Evolutionary conservation across 2,888 invertebrate species (phyloP).

Genomic region (Epinotia bilunana): DNA sequence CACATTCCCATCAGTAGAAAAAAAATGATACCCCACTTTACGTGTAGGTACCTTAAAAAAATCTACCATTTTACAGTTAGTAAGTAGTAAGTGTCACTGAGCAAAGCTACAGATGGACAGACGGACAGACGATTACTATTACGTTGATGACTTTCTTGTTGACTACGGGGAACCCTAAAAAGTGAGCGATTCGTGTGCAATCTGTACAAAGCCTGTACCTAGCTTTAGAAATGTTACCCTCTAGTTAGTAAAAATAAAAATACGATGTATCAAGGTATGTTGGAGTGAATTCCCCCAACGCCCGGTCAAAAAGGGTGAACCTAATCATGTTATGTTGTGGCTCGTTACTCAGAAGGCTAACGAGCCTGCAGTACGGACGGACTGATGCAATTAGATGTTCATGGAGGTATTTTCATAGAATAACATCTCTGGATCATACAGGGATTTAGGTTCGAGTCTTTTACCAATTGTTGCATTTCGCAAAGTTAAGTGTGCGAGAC

Average conservation of each 20-base stretch:
- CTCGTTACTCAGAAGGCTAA: conserved; percentile 1
- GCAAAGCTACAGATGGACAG: too few species aligned
- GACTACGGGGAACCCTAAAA: background rate
- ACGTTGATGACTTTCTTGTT: too few species aligned
- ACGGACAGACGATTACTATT: too few species aligned
- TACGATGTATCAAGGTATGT: background rate
- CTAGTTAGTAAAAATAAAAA: background rate
- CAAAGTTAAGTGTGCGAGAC: too few species aligned
- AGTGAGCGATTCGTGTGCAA: background rate
- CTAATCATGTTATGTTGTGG: conserved; percentile 5
- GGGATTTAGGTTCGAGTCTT: background rate
- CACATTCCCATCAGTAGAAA: too few species aligned
- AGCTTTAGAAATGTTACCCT: background rate
- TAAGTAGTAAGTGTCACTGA: too few species aligned
- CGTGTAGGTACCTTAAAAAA: too few species aligned
- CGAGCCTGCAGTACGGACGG: background rate
- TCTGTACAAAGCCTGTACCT: too few species aligned
- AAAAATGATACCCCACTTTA: too few species aligned
- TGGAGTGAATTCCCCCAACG: background rate
- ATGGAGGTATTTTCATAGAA: background rate
- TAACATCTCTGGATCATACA: background rate
- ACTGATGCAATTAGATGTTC: background rate
- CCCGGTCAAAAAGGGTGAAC: background rate
- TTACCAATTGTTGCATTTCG: too few species aligned
- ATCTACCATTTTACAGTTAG: too few species aligned